phyloP scores from a whole-genome alignment of 2,113 vertebrate genomes.

The Trogon melanurus region DNA sequence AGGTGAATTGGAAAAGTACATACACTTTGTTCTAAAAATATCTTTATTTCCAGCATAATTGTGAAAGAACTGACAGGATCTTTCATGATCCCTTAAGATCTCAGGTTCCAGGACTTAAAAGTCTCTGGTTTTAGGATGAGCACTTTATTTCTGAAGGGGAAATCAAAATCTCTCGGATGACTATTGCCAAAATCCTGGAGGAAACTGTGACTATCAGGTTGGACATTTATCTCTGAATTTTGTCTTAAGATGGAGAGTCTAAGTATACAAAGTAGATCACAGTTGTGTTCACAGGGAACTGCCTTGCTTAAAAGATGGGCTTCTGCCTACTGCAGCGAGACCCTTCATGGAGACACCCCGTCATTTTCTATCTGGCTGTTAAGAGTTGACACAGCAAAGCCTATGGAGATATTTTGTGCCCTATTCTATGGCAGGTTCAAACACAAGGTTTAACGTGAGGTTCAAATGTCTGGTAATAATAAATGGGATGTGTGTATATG shows the following conservation, averaged over 20 bases:
- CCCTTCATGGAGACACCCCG: background rate
- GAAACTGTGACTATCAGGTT: background rate
- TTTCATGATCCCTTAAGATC: background rate
- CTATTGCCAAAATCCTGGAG: background rate
- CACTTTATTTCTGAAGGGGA: background rate
- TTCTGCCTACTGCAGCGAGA: background rate
- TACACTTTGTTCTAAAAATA: background rate
- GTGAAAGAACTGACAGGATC: background rate
- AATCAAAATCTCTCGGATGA: background rate
- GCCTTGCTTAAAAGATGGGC: background rate
- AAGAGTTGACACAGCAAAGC: background rate
- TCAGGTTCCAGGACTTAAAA: background rate
- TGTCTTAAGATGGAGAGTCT: background rate
- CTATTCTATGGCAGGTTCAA: background rate
- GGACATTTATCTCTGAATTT: background rate
- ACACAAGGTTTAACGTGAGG: rapidly evolving
- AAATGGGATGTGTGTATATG: background rate
- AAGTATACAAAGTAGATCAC: background rate
- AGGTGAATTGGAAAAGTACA: background rate
- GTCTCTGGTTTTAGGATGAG: background rate
- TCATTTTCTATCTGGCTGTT: background rate
- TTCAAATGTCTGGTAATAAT: background rate
- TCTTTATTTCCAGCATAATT: background rate
- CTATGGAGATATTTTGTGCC: background rate
- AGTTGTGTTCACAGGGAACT: background rate